Evolutionary conservation across 2,797 vertebrate species (phyloP).

Genomic region (Rhinichthys osculus): DNA sequence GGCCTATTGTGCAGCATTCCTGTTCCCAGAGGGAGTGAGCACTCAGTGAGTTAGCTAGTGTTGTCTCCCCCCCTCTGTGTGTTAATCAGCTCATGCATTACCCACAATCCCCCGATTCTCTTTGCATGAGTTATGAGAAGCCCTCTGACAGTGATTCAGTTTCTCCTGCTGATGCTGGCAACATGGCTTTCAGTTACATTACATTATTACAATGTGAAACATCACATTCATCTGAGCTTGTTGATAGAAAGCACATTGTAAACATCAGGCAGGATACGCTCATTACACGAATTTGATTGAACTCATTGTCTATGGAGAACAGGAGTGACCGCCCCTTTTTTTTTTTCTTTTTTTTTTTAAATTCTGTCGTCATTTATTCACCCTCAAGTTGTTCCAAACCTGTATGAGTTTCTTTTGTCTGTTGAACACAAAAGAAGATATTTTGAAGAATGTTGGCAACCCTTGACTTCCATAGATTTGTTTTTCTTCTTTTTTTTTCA

Average conservation of each 20-base stretch:
- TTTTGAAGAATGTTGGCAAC: too few species aligned
- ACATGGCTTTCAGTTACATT: background rate
- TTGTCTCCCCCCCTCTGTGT: constrained; percentile 8
- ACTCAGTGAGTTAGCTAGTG: constrained; percentile 10
- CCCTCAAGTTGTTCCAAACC: too few species aligned
- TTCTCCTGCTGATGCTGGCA: constrained; percentile 11
- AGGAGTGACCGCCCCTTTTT: background rate
- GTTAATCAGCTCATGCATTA: constrained; percentile 51
- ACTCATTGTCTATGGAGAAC: background rate
- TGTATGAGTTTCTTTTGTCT: too few species aligned
- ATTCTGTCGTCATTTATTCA: too few species aligned
- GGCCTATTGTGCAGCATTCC: constrained; percentile 15
- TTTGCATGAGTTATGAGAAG: constrained; percentile 35
- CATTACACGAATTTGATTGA: background rate
- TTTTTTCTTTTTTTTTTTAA: too few species aligned
- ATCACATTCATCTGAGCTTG: constrained; percentile 22
- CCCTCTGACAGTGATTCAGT: constrained; percentile 28
- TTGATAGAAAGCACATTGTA: background rate
- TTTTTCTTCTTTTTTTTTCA: too few species aligned
- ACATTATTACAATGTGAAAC: background rate
- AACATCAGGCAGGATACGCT: background rate
- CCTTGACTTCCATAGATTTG: too few species aligned
- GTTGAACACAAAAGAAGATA: too few species aligned
- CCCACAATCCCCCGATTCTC: constrained; percentile 31
- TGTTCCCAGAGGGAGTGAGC: background rate